phyloP scores from a whole-genome alignment of 1,140 invertebrate genomes.

The Megalopta genalis region DNA sequence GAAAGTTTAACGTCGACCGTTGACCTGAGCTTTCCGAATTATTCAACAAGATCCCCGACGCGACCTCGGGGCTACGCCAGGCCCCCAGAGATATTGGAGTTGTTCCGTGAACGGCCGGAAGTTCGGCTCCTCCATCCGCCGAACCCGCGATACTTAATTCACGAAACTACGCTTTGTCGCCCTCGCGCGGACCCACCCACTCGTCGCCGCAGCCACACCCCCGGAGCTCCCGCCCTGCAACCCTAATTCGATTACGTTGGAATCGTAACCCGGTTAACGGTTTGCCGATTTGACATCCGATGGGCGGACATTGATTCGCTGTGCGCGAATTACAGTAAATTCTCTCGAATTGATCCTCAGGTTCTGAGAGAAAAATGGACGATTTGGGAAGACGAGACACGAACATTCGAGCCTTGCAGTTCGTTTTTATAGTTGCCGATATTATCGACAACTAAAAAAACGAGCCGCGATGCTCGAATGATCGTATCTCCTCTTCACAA shows the following conservation, averaged over 20 bases:
- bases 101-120: slow-evolving; percentile 7
- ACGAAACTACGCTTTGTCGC: slow-evolving; percentile 21
- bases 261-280: slow-evolving; percentile 5
- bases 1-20: slow-evolving; percentile 36
- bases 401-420: no score
- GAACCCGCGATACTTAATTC: slow-evolving; percentile 40
- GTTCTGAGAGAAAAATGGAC: no score
- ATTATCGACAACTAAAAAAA: no score
- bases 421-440: no score
- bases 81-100: slow-evolving; percentile 27
- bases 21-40: slow-evolving; percentile 42
- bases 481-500: no score
- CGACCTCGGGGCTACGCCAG: background rate
- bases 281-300: no score
- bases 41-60: slow-evolving; percentile 32
- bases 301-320: background rate
- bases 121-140: background rate
- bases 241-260: background rate
- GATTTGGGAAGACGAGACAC: no score
- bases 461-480: no score
- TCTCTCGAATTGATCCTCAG: no score
- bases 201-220: background rate
- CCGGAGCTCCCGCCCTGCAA: no score
- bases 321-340: no score
- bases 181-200: background rate